Conservation (phyloP, 2,113 vertebrate species). For the Ctenomys sociabilis region DNA sequence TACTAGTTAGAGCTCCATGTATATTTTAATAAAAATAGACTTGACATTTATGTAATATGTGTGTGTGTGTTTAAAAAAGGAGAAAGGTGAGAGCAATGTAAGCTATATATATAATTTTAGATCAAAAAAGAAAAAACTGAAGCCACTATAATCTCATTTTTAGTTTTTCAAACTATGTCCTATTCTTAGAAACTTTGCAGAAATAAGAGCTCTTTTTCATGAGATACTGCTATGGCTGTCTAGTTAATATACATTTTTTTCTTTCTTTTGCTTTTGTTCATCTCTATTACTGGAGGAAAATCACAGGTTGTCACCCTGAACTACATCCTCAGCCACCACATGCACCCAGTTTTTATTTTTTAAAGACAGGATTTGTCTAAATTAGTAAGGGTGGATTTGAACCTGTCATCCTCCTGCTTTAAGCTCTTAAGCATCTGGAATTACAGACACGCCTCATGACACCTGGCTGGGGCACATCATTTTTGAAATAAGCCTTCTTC, state of each 20-base stretch:
- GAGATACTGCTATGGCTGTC: neutral
- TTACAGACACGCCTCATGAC: neutral
- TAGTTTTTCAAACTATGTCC: neutral
- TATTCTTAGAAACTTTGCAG: neutral
- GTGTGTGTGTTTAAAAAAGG: neutral
- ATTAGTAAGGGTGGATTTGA: neutral
- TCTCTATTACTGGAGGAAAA: neutral
- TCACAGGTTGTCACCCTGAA: neutral
- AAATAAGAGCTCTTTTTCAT: neutral
- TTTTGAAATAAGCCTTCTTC: neutral
- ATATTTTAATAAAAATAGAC: conserved; percentile 41
- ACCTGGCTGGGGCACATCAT: neutral
- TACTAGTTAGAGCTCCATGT: neutral
- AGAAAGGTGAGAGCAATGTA: neutral
- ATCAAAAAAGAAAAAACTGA: conserved; percentile 17
- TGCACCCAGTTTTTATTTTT: neutral
- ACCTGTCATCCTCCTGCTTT: neutral
- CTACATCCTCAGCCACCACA: neutral
- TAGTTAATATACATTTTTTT: neutral
- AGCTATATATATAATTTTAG: neutral
- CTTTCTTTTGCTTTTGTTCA: neutral
- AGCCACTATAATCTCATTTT: neutral
- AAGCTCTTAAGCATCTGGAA: neutral
- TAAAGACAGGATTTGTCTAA: neutral
- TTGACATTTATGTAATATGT: conserved; percentile 52